Base-by-base conservation (phyloP, 2,888 invertebrate species). In the Muschampia plurimacula region DNA sequence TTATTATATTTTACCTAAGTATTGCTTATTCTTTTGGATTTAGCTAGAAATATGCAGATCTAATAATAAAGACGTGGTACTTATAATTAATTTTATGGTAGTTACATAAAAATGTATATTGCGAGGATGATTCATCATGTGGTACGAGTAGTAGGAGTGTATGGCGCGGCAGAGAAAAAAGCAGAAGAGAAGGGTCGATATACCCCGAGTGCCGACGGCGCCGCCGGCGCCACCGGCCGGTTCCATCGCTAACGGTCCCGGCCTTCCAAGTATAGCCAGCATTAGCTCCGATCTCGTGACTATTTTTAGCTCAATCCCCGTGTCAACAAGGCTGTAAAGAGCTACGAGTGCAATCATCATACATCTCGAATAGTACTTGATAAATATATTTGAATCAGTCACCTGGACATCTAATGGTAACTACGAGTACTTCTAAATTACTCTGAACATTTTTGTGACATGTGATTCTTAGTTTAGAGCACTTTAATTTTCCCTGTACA, bases 201-300 rank as follows among this genome's bases (percentile, higher is more conserved):
- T 78, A 82, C 83, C 79, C 79, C 78, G 75, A 73, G 75, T 75
- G 79, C 74, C 80, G 79, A 76, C 76, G 74, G 79, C 80, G 76
- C 76, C 79, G 82, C 78, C 78, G 85, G 84, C 87, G 87, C 85
- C 87, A 81, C 67, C 83, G 80, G 80, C 87, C 83, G 85, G 86
- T 86, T 85, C 86, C 83, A 82, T 67, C 80, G 85, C 83, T 88
- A 89, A 89, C 90, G 89, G 88, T 86, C 77, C 83, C 77, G 81
- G 82, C 84, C 84, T 89, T 89, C 87, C 89, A 87, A 87, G 88
- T 88, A 88, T 83, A 87, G 85, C 84, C 81, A 81, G 82, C 83
- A 84, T 86, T 86, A 88, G 84, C 83, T 81, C 81, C 80, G 80
- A 79, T 79, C 81, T 82, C 52, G 74, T 60, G 70, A 75, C 83